Evolutionary conservation across 2,888 invertebrate species (phyloP).

Genomic region (Protophormia terraenovae): DNA sequence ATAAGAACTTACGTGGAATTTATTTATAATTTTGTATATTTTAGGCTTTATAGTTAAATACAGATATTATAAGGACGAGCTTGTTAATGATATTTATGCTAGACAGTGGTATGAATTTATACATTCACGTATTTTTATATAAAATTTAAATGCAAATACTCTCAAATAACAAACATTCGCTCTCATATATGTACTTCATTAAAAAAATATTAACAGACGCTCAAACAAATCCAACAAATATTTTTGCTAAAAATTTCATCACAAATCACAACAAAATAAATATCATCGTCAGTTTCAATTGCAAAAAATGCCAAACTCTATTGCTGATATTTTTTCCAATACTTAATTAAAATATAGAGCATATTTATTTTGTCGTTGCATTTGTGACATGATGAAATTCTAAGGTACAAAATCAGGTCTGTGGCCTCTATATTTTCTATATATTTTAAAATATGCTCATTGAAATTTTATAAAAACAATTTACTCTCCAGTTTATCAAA

Average conservation of each 20-base stretch:
- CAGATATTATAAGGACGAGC: too few relatives aligned
- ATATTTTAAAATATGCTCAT: too few relatives aligned
- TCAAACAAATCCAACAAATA: constrained; percentile 33
- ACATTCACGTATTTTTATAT: constrained; percentile 26
- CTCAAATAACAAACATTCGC: constrained; percentile 23
- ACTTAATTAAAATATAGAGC: background rate
- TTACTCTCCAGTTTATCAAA: too few relatives aligned
- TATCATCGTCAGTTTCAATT: constrained; percentile 9
- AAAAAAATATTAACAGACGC: constrained; percentile 15
- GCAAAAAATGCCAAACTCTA: background rate
- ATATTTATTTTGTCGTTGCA: background rate
- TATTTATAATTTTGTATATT: too few relatives aligned
- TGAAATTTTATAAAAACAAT: too few relatives aligned
- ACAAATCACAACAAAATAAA: constrained; percentile 48
- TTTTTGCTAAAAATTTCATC: constrained; percentile 20
- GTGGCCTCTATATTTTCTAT: too few relatives aligned
- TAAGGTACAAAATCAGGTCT: too few relatives aligned
- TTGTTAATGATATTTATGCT: background rate
- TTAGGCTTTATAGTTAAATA: too few relatives aligned
- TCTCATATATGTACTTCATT: background rate
- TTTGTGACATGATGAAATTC: background rate
- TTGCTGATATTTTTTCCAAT: too few relatives aligned
- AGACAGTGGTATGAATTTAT: background rate
- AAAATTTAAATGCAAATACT: constrained; percentile 41
- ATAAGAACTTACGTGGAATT: background rate